These are phyloP conservation scores for Platichthys flesus DNA, from an alignment of 2,113 vertebrate genomes.

Conservation along the genomic window DNA sequence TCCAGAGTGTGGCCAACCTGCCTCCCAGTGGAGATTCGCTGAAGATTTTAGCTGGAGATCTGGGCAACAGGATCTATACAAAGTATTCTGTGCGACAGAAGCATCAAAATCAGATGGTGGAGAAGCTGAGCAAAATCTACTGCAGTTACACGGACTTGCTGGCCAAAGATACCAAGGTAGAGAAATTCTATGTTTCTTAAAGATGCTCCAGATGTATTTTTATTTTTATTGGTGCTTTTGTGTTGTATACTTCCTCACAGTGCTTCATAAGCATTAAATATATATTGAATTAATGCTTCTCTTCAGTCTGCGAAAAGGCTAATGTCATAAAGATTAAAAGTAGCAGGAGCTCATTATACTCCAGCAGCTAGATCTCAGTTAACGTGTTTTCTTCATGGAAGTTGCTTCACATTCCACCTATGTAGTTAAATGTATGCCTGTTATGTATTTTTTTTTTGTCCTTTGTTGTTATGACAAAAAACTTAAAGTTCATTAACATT, in stretches of 20 bases:
- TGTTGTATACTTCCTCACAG: too few species aligned
- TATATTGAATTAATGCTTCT: too few species aligned
- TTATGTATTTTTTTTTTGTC: too few species aligned
- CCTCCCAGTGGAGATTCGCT: slow-evolving; percentile 88
- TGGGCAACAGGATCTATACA: slow-evolving; percentile 84
- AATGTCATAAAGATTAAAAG: slow-evolving; percentile 49
- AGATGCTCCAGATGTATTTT: neutral
- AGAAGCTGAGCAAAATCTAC: slow-evolving; percentile 84
- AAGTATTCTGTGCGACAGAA: slow-evolving; percentile 83
- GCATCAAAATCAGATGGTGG: slow-evolving; percentile 69
- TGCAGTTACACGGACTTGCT: slow-evolving; percentile 83
- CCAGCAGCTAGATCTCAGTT: neutral
- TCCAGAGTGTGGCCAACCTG: slow-evolving; percentile 83
- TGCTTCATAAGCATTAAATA: too few species aligned
- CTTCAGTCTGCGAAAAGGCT: slow-evolving; percentile 9
- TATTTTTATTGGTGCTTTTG: too few species aligned
- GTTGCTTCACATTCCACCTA: too few species aligned
- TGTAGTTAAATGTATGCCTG: too few species aligned
- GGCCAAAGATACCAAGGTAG: slow-evolving; percentile 87
- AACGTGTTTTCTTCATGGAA: too few species aligned
- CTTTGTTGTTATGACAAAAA: too few species aligned
- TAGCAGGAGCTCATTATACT: slow-evolving; percentile 53
- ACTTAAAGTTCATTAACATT: too few species aligned
- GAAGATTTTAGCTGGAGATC: slow-evolving; percentile 78
- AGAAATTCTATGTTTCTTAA: neutral